These are phyloP conservation scores for Diachasmimorpha longicaudata DNA, from an alignment of 1,140 invertebrate genomes.

Conservation along the genomic window DNA sequence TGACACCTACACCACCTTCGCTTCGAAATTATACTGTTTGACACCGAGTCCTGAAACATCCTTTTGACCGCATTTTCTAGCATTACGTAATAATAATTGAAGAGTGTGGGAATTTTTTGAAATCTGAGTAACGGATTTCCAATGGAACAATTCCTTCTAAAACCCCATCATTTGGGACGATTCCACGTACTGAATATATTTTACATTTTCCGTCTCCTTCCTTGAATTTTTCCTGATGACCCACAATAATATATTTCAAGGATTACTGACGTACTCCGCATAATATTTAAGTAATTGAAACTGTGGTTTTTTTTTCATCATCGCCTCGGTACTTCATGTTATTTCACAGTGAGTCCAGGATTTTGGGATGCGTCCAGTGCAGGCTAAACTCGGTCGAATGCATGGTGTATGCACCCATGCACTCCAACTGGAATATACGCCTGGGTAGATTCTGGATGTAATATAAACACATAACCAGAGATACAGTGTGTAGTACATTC, in stretches of 20 bases:
- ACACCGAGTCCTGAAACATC: not conserved
- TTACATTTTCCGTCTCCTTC: no score
- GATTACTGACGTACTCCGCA: not conserved
- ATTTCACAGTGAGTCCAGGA: slow-evolving; percentile 29
- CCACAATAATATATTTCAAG: not conserved
- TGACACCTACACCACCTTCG: slow-evolving; percentile 12
- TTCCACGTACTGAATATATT: no score
- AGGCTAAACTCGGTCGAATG: slow-evolving; percentile 16
- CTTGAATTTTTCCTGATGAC: not conserved
- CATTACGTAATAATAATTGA: no score
- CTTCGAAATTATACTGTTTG: not conserved
- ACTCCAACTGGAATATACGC: slow-evolving; percentile 23
- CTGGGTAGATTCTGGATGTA: slow-evolving; percentile 1
- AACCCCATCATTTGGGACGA: no score
- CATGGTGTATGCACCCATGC: slow-evolving; percentile 22
- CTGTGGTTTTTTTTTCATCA: not conserved
- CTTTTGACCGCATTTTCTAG: not conserved
- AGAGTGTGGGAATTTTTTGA: no score
- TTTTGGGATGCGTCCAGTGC: slow-evolving; percentile 38
- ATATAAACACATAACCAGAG: slow-evolving; percentile 9
- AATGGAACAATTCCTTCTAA: no score
- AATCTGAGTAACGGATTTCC: no score
- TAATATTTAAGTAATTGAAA: not conserved
- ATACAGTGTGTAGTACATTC: slow-evolving; percentile 10
- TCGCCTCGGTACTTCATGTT: not conserved